Evolutionary conservation across 2,797 vertebrate species (phyloP), one percentile per base, ranked within the genome.

Genomic region (Smutsia temminckii): DNA sequence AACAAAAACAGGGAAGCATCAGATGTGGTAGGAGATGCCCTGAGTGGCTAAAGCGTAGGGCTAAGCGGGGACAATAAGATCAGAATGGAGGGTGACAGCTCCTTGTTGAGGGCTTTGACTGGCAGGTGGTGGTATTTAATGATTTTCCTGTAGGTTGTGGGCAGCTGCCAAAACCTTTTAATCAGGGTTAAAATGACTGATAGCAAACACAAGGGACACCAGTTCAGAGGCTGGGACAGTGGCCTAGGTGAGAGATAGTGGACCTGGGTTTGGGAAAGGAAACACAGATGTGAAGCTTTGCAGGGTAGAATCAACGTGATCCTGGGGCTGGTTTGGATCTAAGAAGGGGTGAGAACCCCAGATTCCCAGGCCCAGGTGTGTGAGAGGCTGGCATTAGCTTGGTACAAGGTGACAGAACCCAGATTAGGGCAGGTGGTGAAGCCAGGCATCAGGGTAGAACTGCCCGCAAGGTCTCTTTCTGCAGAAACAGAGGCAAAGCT

Each of bases 71-170:
- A 20, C 32, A 20, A 17, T 34, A 3, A 4, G 40, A 27, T 64
- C 75, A 29, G 29, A 40, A 3, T 4, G 37, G 25, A 59, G 42
- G 12, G 4, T 0, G 12, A 18, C 8, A 8, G 16, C 16, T 29
- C 21, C 51, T 90, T 0, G 1, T 4, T 0, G 20, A 71, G n/a
- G 32, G 40, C 12, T 40, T 9, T 2, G 13, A 34, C 3, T 18
- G 46, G n/a, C 51, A 49, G 53, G 4, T 3, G 21, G 32, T 25
- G 49, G 14, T 59, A 29, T 0, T n/a, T 51, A 42, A 25, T 23
- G 55, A 18, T 61, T 72, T 85, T 77, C 17, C 16, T 29, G 0
- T 17, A 23, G 61, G 37, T 25, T 40, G 14, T 25, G 40, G 46
- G 27, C 11, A 18, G 29, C 12, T 40, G 3, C 29, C 16, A 1